These are phyloP conservation scores for Platysteira castanea DNA, from an alignment of 2,113 vertebrate species.

Conservation along the genomic window DNA sequence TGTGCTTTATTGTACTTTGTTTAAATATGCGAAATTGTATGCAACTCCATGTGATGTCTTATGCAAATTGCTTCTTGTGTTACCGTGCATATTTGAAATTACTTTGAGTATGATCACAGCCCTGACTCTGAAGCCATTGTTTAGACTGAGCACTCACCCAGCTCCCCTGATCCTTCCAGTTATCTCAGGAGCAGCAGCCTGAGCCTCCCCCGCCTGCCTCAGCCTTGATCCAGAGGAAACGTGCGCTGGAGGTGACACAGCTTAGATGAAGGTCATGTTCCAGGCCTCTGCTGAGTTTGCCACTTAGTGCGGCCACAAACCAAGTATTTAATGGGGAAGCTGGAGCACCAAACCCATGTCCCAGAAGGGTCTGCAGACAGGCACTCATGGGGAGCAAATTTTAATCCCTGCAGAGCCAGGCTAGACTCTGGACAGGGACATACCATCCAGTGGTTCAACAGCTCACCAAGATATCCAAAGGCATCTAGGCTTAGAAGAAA, in stretches of 20 bases:
- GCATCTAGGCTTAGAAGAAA: neutral
- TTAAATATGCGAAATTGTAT: conserved; percentile 31
- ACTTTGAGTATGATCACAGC: conserved; percentile 34
- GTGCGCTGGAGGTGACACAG: neutral
- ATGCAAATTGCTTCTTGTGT: conserved; percentile 50
- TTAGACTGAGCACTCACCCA: conserved; percentile 2
- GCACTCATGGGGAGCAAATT: neutral
- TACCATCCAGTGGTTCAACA: neutral
- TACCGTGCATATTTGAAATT: conserved; percentile 44
- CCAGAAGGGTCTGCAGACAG: neutral
- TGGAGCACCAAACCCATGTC: neutral
- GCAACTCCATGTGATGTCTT: conserved; percentile 44
- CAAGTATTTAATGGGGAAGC: neutral
- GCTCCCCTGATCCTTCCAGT: conserved; percentile 20
- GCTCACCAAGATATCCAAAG: neutral
- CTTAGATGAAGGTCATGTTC: conserved; percentile 16
- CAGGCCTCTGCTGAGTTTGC: neutral
- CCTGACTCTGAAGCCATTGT: conserved; percentile 38
- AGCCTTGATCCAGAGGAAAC: neutral
- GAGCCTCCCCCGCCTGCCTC: neutral
- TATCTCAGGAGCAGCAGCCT: conserved; percentile 45
- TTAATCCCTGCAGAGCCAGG: neutral
- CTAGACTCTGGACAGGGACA: neutral
- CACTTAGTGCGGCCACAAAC: neutral
- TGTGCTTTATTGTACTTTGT: conserved; percentile 27